Evolutionary conservation across 1,140 invertebrate genomes (phyloP).

Genomic region (Cherax destructor): DNA sequence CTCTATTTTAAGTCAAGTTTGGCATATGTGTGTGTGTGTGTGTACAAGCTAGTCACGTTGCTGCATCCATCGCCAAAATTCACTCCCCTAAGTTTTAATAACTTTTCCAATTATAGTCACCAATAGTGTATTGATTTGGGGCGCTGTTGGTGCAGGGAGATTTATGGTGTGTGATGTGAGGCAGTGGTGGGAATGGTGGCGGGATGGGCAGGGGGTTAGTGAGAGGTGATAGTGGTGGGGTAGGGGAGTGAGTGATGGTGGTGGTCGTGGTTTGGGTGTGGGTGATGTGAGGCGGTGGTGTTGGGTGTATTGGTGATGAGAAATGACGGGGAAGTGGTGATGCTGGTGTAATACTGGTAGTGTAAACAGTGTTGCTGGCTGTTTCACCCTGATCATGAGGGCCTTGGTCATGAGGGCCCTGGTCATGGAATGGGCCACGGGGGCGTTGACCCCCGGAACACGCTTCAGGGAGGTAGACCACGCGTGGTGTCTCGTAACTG

Average conservation of each 20-base stretch:
- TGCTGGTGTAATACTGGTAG: too few species aligned
- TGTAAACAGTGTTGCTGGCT: too few species aligned
- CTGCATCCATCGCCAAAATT: background rate
- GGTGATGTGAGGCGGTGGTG: background rate
- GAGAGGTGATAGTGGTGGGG: background rate
- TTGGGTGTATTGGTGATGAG: too few species aligned
- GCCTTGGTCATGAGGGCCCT: too few species aligned
- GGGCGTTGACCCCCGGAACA: too few species aligned
- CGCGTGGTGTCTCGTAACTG: too few species aligned
- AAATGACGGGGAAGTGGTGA: too few species aligned
- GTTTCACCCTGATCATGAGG: too few species aligned
- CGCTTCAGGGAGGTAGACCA: too few species aligned
- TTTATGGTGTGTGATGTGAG: background rate
- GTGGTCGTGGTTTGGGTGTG: background rate
- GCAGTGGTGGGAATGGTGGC: background rate
- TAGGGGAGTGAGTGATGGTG: background rate
- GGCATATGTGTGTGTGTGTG: background rate
- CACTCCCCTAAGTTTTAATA: slow-evolving; percentile 10
- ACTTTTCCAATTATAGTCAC: slow-evolving; percentile 32
- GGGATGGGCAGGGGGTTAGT: background rate
- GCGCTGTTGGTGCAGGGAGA: background rate
- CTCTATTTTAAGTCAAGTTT: too few species aligned
- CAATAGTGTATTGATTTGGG: slow-evolving; percentile 10
- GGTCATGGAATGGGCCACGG: too few species aligned
- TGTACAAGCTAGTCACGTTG: background rate